phyloP scores from a whole-genome alignment of 2,797 vertebrate species.

The Notamacropus eugenii region DNA sequence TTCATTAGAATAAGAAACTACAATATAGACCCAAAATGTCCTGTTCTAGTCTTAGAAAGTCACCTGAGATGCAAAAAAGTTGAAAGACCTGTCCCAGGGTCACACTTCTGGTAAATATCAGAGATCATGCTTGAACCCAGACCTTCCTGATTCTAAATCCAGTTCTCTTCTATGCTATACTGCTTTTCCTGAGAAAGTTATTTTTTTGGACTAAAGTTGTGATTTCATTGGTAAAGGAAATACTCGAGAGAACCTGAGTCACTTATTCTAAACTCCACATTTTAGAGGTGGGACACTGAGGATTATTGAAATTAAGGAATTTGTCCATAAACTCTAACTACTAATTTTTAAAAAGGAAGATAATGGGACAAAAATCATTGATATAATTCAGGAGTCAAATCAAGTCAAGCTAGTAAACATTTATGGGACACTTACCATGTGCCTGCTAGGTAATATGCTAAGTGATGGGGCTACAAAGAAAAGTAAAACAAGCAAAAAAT shows the following conservation, averaged over 20 bases:
- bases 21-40: background rate
- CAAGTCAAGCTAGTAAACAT: background rate
- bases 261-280: background rate
- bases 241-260: background rate
- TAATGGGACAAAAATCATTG: background rate
- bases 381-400: background rate
- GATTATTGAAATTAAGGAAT: background rate
- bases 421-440: background rate
- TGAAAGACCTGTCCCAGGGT: background rate
- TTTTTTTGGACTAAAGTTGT: background rate
- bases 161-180: background rate
- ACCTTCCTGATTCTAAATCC: background rate
- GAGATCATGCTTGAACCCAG: background rate
- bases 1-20: background rate
- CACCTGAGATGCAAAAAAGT: background rate
- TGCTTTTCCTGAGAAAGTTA: background rate
- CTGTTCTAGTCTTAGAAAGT: background rate
- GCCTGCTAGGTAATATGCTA: background rate
- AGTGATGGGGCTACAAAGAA: background rate
- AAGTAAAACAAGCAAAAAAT: background rate
- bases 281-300: background rate
- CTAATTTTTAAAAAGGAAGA: background rate
- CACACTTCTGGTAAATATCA: background rate
- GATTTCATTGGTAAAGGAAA: background rate
- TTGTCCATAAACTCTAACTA: background rate